phyloP scores from a whole-genome alignment of 1,140 invertebrate species.

The Piezodorus guildinii region DNA sequence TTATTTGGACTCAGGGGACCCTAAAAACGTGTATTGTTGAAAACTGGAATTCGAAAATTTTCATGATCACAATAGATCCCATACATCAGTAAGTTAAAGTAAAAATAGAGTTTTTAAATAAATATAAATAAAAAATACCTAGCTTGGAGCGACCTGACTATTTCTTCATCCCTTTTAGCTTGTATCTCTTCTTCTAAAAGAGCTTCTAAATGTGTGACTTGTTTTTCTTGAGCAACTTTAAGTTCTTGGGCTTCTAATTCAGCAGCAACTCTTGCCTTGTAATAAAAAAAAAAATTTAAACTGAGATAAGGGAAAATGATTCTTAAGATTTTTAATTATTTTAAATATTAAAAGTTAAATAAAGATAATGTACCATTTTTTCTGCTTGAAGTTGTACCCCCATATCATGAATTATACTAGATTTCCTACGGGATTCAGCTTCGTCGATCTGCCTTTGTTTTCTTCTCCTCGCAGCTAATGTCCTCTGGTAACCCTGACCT shows the following conservation, averaged over 20 bases:
- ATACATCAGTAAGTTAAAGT: no score
- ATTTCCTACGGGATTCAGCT: conserved; percentile 33
- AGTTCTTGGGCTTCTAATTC: conserved; percentile 51
- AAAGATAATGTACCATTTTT: conserved; percentile 30
- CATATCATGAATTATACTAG: conserved; percentile 43
- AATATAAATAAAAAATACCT: conserved; percentile 33
- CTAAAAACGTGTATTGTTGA: no score
- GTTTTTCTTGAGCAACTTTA: conserved; percentile 49
- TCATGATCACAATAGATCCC: no score
- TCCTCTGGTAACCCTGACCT: conserved; percentile 51
- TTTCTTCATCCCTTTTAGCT: conserved; percentile 72
- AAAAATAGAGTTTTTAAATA: not conserved
- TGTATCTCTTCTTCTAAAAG: conserved; percentile 66
- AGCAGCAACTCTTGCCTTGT: conserved; percentile 49
- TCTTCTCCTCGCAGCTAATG: conserved; percentile 41
- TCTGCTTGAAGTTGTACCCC: conserved; percentile 47
- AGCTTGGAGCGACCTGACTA: conserved; percentile 59
- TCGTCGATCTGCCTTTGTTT: conserved; percentile 44
- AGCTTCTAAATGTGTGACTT: conserved; percentile 58
- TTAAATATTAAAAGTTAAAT: not conserved
- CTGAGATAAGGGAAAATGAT: not conserved
- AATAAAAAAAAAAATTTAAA: not conserved
- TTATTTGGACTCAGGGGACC: no score
- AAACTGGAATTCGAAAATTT: no score
- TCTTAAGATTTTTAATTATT: not conserved